phyloP scores from a whole-genome alignment of 2,888 invertebrate genomes.

The Pardosa pseudoannulata region DNA sequence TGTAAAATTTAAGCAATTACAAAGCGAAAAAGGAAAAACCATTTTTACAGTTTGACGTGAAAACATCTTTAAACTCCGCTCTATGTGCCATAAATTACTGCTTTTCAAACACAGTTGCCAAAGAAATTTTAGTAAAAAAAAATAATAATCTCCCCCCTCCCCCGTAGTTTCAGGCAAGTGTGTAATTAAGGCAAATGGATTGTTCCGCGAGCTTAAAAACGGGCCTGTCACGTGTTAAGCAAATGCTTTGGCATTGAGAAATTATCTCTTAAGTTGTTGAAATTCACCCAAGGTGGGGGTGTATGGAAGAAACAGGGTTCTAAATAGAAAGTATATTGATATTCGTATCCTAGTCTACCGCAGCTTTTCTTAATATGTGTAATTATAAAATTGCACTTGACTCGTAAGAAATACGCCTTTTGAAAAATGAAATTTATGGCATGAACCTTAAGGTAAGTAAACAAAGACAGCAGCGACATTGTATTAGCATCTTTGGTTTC shows the following conservation, averaged over 20 bases:
- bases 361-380: conserved; percentile 48
- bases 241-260: conserved; percentile 47
- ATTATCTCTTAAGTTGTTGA: conserved; percentile 50
- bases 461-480: conserved; percentile 27
- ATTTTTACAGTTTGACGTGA: conserved; percentile 43
- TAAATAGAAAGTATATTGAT: conserved; percentile 35
- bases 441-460: background rate
- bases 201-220: conserved; percentile 50
- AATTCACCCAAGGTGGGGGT: conserved; percentile 28
- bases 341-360: conserved; percentile 9
- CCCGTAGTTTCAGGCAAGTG: conserved; percentile 10
- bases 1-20: conserved; percentile 53
- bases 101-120: conserved; percentile 34
- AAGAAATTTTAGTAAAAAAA: background rate
- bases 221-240: conserved; percentile 12
- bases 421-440: conserved; percentile 55
- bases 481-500: conserved; percentile 14
- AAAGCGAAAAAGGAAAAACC: conserved; percentile 38
- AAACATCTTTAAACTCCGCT: conserved; percentile 39
- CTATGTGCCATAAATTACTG: conserved; percentile 47
- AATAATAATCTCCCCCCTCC: background rate
- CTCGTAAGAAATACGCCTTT: conserved; percentile 40
- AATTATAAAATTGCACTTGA: conserved; percentile 60
- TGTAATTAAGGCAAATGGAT: conserved; percentile 55
- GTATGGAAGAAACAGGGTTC: conserved; percentile 13